phyloP scores from a whole-genome alignment of 1,140 invertebrate species.

The Acarapis woodi region DNA sequence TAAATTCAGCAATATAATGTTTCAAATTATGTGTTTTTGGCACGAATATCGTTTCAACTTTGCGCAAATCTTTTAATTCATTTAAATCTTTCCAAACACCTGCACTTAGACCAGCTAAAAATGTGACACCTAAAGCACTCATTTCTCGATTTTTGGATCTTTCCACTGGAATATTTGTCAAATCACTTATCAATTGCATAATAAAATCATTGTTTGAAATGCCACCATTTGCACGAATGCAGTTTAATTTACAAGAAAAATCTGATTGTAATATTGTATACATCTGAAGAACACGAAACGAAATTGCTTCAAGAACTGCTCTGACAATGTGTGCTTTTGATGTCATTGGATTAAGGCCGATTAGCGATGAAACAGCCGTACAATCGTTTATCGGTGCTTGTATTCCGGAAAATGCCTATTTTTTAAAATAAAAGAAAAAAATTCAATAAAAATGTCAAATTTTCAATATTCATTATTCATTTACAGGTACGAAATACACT shows the following conservation, averaged over 20 bases:
- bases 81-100: constrained; percentile 21
- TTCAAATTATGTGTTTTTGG: too few relatives aligned
- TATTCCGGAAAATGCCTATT: constrained; percentile 63
- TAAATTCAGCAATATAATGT: too few relatives aligned
- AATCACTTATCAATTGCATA: constrained; percentile 50
- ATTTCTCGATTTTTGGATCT: constrained; percentile 33
- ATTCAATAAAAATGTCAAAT: too few relatives aligned
- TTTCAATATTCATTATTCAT: too few relatives aligned
- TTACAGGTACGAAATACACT: constrained; percentile 66
- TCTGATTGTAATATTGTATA: constrained; percentile 32
- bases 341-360: constrained; percentile 51
- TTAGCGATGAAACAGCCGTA: constrained; percentile 43
- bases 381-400: constrained; percentile 69
- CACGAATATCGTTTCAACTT: neutral
- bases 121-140: constrained; percentile 44
- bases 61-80: neutral
- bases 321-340: constrained; percentile 43
- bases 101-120: constrained; percentile 40
- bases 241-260: constrained; percentile 26
- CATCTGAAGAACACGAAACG: constrained; percentile 46
- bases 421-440: too few relatives aligned
- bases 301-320: constrained; percentile 55
- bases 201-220: constrained; percentile 70
- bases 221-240: constrained; percentile 54
- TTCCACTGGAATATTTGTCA: constrained; percentile 39